phyloP scores from a whole-genome alignment of 2,888 invertebrate genomes.

The Sarcophaga variegata region DNA sequence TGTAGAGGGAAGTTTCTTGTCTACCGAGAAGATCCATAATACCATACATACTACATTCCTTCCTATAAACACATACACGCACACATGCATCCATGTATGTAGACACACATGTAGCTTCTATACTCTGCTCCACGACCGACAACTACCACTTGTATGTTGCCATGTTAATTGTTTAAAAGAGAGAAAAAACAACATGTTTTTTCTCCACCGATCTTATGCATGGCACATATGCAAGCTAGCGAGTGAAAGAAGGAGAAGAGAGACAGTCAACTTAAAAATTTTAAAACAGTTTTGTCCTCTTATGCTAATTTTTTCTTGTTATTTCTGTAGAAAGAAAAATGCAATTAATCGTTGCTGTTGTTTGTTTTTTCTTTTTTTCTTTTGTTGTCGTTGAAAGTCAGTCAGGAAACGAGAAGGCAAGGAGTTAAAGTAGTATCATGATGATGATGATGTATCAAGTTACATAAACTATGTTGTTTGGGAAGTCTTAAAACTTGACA shows the following conservation, averaged over 20 bases:
- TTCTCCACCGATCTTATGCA: too few species aligned
- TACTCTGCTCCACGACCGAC: slow-evolving; percentile 15
- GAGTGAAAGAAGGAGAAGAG: not conserved
- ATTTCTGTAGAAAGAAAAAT: slow-evolving; percentile 23
- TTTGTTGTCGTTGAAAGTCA: too few species aligned
- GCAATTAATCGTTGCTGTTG: slow-evolving; percentile 11
- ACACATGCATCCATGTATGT: too few species aligned
- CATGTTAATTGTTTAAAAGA: slow-evolving; percentile 29
- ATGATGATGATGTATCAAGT: too few species aligned
- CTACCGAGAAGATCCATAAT: slow-evolving; percentile 8
- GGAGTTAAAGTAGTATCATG: too few species aligned
- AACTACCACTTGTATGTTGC: not conserved
- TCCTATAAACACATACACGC: not conserved
- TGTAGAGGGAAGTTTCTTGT: slow-evolving; percentile 51
- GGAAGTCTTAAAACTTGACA: too few species aligned
- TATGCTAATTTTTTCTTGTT: slow-evolving; percentile 35
- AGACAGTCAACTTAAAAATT: slow-evolving; percentile 15
- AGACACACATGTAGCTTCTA: slow-evolving; percentile 1
- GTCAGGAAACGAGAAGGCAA: too few species aligned
- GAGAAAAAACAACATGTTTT: slow-evolving; percentile 2
- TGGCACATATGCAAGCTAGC: too few species aligned
- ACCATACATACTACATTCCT: not conserved
- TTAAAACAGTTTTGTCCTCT: slow-evolving; percentile 37
- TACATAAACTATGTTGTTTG: too few species aligned
- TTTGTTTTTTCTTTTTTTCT: not conserved